Evolutionary conservation across 2,888 invertebrate species (phyloP), one percentile per base, ranked within the genome.

Genomic region (Lordiphosa andalusiaca): DNA sequence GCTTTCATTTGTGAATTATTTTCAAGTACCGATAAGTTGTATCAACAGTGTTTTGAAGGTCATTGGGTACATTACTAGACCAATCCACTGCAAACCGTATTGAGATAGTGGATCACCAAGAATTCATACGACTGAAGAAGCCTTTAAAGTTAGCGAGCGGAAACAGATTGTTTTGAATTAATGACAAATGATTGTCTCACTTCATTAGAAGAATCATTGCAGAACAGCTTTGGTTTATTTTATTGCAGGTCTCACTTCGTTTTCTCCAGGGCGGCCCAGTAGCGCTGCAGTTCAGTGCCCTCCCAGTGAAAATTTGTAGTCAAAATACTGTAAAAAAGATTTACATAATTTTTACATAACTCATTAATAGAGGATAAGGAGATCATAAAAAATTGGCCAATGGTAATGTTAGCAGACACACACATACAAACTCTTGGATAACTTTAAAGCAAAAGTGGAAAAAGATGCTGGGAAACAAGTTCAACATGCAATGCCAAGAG

Each of bases 221-320:
- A 38, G 7, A 16, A 10, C 7, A 40, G n/a, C n/a, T 4, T 23
- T 6, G 7, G 12, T 23, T 41, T 12, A 6, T 13, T 12, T 4
- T 6, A 39, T 3, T 41, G n/a, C 6, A 2, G 7, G 25, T 9
- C 16, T 51, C 69, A 66, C 19, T 61, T 65, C 44, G 50, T 73
- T 10, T 85, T 71, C 10, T 30, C 30, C 46, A 88, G 65, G 49
- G 81, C 84, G 6, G 86, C 72, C 88, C 88, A 87, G 71, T 93
- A 93, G 35, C 81, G 85, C 38, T 89, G 84, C 55, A 93, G 87
- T 88, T 94, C 94, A 60, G 91, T 88, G 48, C 92, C 93, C 89
- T 94, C 94, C 94, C 94, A 95, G 74, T 89, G 72, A 33, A 84
- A 66, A 59, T 88, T 78, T 67, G 89, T 89, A 19, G 91, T 71